A percentile compares a stretch with the other conserved stretches of the same genome.
Evolutionary conservation across 2,113 vertebrate genomes (phyloP).

Genomic region (Phyllostomus hastatus): DNA sequence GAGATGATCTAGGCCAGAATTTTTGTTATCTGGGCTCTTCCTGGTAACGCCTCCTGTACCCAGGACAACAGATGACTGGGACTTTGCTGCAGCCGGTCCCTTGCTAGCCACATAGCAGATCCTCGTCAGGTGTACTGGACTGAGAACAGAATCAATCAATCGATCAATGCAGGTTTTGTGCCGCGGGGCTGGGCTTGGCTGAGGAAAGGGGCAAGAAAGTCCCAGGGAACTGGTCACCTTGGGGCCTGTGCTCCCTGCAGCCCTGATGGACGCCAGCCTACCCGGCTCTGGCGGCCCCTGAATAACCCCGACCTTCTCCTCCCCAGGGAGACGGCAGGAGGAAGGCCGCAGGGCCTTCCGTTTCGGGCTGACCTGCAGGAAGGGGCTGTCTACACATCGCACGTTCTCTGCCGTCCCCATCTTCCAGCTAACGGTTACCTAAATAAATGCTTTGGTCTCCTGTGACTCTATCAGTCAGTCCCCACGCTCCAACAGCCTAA

Average conservation of each 20-base stretch:
- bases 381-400: background rate
- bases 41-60: background rate
- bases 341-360: background rate
- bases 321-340: background rate
- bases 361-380: slow-evolving; percentile 21
- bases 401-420: background rate
- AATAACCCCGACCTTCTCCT: background rate
- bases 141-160: background rate
- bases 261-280: background rate
- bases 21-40: background rate
- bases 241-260: background rate
- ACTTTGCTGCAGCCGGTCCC: background rate
- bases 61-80: background rate
- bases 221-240: background rate
- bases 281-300: background rate
- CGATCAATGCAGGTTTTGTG: background rate
- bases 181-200: background rate
- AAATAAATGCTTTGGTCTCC: slow-evolving; percentile 33
- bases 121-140: background rate
- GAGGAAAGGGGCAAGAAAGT: background rate
- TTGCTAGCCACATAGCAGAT: background rate
- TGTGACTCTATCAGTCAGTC: background rate
- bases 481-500: slow-evolving; percentile 38
- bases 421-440: slow-evolving; percentile 61
- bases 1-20: background rate